Base-by-base conservation (phyloP, 2,888 invertebrate species). In the Pachydiplax longipennis region DNA sequence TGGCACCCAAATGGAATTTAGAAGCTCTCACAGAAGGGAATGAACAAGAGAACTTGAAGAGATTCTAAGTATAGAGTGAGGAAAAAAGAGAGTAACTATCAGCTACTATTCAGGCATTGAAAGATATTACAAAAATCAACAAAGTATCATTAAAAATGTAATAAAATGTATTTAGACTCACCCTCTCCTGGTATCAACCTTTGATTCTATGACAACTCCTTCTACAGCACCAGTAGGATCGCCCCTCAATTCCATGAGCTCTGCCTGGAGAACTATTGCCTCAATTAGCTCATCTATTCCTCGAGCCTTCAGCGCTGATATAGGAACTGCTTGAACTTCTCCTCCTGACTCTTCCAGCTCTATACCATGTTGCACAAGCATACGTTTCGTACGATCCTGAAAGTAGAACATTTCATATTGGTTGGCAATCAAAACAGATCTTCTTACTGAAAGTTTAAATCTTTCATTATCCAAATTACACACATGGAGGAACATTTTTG, bases 191-290 rank as follows among this genome's bases (percentile, higher is more conserved):
- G 95, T 93, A 93, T 97, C 96, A 0, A 96, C 94, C 92, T 95
- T 96, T 0, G 99, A 97, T 94, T 99, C 99, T 0, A 99, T 95
- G 0, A 99, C 96, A 22, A 97, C 96, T 0, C 98, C 99, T 94
- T 99, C 99, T 0, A 98, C 97, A 2, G 95, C 94, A 0, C 99
- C 99, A 0, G 95, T 95, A 0, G 97, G 96, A 94, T 99, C 98
- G 0, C 97, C 97, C 92, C 95, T 96, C 25, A 99, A 94, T n/a
- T 97, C 96, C 96, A 99, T 96, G 0, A 99, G 93, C 93, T 99
- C 99, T 0, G 98, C 97, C 93, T 98, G 97, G 8, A 97, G 94
- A 18, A 96, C 95, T 90, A 99, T 95, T 0, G 98, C 97, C 93
- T 99, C 99, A 90, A 97, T 96, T 90, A 99, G 94, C 0, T 95